Evolutionary conservation across 2,888 invertebrate species (phyloP).

Genomic region (Lasioglossum figueresi): DNA sequence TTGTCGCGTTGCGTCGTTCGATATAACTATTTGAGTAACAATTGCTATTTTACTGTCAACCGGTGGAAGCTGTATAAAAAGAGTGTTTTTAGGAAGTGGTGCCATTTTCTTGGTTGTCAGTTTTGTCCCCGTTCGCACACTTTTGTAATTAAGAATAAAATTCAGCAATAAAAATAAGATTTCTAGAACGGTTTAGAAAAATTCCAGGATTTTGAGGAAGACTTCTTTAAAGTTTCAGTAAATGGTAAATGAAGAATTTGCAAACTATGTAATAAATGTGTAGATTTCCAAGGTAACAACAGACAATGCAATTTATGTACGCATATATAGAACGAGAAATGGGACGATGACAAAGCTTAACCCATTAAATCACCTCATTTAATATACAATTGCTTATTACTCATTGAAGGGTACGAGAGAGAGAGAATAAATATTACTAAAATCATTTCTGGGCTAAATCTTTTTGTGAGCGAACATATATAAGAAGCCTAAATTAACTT

Average conservation of each 20-base stretch:
- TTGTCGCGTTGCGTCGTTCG: background rate
- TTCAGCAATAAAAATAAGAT: too few species aligned
- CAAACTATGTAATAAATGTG: background rate
- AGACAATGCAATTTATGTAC: background rate
- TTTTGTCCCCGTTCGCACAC: too few species aligned
- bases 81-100: background rate
- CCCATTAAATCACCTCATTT: background rate
- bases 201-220: background rate
- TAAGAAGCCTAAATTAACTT: background rate
- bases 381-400: background rate
- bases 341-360: background rate
- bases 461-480: too few species aligned
- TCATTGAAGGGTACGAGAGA: background rate
- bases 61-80: background rate
- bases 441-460: too few species aligned
- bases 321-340: background rate
- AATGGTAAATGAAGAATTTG: background rate
- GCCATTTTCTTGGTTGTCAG: too few species aligned
- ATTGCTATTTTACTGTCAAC: background rate
- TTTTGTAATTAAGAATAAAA: background rate
- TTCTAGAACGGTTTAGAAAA: too few species aligned
- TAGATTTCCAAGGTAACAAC: background rate
- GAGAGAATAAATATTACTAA: background rate
- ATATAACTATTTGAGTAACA: background rate
- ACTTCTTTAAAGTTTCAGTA: background rate